Evolutionary conservation across 2,888 invertebrate genomes (phyloP).

Genomic region (Nineta flava): DNA sequence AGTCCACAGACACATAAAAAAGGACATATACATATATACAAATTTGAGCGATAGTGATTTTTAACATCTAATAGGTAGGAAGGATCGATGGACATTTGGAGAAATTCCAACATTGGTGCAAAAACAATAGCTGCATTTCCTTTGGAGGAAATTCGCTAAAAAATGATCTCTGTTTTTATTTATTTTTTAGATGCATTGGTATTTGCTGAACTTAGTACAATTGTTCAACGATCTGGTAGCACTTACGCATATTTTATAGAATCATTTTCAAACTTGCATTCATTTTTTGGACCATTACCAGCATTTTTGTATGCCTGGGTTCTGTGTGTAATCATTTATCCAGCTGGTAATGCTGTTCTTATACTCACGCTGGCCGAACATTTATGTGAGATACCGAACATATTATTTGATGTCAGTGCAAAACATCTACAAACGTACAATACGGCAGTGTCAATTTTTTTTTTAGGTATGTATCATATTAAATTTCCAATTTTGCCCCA

Average conservation of each 20-base stretch:
- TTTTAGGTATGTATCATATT: constrained; percentile 45
- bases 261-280: constrained; percentile 49
- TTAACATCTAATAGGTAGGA: too few species aligned
- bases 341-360: constrained; percentile 64
- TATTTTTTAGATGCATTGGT: constrained; percentile 51
- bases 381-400: constrained; percentile 46
- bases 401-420: constrained; percentile 23
- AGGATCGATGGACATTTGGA: too few species aligned
- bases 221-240: constrained; percentile 63
- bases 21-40: too few species aligned
- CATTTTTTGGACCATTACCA: constrained; percentile 54
- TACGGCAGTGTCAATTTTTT: constrained; percentile 44
- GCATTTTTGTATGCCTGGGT: constrained; percentile 66
- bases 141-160: too few species aligned
- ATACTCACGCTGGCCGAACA: constrained; percentile 64
- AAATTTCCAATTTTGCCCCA: too few species aligned
- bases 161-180: too few species aligned
- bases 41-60: too few species aligned
- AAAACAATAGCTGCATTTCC: too few species aligned
- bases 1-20: too few species aligned
- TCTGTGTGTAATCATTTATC: constrained; percentile 54
- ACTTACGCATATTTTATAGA: constrained; percentile 67
- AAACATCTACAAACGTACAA: constrained; percentile 33
- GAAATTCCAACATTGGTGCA: too few species aligned
- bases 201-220: constrained; percentile 66